Conservation (phyloP, 2,797 vertebrate genomes). For the Etheostoma perlongum region DNA sequence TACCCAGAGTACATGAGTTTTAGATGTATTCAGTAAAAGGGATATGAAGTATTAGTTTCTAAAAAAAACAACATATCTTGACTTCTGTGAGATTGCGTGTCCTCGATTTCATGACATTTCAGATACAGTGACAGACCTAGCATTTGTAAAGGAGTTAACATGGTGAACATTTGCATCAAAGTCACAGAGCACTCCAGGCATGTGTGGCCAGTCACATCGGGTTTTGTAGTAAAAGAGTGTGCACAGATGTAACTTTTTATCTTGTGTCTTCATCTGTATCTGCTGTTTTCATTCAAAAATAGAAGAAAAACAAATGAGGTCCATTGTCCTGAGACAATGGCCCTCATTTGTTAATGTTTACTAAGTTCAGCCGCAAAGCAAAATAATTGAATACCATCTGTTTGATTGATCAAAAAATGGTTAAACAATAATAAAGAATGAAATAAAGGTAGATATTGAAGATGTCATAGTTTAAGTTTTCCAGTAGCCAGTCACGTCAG, state of each 20-base stretch:
- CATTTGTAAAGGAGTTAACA: constrained; percentile 30
- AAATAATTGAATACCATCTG: neutral
- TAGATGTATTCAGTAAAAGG: constrained; percentile 8
- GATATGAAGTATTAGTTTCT: constrained; percentile 27
- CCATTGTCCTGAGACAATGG: no score
- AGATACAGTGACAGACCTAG: constrained; percentile 16
- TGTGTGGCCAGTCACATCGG: constrained; percentile 2
- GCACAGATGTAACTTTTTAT: neutral
- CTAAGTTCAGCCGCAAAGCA: neutral
- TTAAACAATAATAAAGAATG: constrained; percentile 1
- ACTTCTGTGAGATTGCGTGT: constrained; percentile 39
- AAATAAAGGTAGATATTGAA: neutral
- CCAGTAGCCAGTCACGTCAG: constrained; percentile 30
- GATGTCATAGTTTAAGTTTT: constrained; percentile 36
- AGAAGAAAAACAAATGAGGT: neutral
- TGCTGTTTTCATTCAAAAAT: neutral
- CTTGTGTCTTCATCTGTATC: neutral
- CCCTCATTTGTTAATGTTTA: neutral
- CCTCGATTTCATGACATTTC: constrained; percentile 51
- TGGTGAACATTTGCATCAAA: constrained; percentile 23
- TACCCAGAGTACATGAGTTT: constrained; percentile 7
- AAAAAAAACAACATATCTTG: constrained; percentile 24
- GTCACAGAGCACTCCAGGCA: neutral
- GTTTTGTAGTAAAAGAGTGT: neutral
- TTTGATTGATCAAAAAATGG: neutral